Percentiles rank a stretch among this genome's conserved stretches.
Conservation (phyloP, 2,888 invertebrate species). For the Tupiocoris notatus region DNA sequence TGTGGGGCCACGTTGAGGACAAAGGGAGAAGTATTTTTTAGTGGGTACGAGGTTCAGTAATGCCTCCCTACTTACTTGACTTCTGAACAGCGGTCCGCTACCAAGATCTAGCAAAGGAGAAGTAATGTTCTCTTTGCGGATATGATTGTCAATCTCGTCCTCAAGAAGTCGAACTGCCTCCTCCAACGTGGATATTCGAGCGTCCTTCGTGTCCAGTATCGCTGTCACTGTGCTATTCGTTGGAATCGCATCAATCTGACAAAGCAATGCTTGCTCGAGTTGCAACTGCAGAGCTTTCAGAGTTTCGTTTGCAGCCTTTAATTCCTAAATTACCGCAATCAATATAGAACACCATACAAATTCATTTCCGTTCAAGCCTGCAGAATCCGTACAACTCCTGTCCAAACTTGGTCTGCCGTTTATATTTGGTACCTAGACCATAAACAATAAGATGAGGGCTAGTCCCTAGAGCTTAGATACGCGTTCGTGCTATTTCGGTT, state of each 20-base stretch:
- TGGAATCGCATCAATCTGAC: constrained; percentile 63
- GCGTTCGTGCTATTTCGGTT: too few relatives aligned
- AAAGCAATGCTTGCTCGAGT: constrained; percentile 68
- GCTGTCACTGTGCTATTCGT: constrained; percentile 70
- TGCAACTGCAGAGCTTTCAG: constrained; percentile 77
- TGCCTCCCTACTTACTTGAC: constrained; percentile 68
- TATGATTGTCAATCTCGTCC: constrained; percentile 63
- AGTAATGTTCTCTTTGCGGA: constrained; percentile 52
- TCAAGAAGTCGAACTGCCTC: constrained; percentile 78
- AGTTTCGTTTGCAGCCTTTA: constrained; percentile 80
- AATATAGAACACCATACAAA: constrained; percentile 8
- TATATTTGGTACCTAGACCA: background rate
- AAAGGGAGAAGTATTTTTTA: background rate
- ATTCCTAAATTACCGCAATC: constrained; percentile 62
- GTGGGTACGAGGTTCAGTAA: background rate
- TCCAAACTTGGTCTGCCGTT: constrained; percentile 14
- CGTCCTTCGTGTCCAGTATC: constrained; percentile 82
- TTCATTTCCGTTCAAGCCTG: background rate
- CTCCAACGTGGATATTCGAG: constrained; percentile 82
- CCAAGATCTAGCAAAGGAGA: constrained; percentile 57
- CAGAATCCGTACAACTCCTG: background rate
- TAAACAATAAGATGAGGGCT: too few relatives aligned
- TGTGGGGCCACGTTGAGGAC: background rate
- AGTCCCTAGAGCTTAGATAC: too few relatives aligned
- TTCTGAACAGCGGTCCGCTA: constrained; percentile 57